Evolutionary conservation across 2,113 vertebrate genomes (phyloP).

Genomic region (Salminus brasiliensis): DNA sequence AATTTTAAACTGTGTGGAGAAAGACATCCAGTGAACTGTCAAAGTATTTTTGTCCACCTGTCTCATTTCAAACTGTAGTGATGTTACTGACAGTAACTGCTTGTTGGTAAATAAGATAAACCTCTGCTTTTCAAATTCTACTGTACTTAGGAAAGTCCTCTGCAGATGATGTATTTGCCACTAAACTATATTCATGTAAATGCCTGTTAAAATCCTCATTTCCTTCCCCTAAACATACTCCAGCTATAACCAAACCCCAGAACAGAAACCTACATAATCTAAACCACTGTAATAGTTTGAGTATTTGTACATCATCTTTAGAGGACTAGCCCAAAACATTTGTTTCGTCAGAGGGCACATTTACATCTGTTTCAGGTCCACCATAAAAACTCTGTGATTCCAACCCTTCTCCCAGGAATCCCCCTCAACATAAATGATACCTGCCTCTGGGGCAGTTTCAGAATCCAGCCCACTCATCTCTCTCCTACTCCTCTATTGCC

Average conservation of each 20-base stretch:
- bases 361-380: background rate
- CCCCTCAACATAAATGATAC: background rate
- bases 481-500: background rate
- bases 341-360: too few relatives aligned
- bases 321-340: too few relatives aligned
- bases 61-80: background rate
- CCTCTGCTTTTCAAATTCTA: background rate
- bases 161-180: too few relatives aligned
- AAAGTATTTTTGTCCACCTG: background rate
- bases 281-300: too few relatives aligned
- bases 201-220: too few relatives aligned
- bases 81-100: background rate
- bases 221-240: too few relatives aligned
- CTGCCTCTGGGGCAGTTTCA: conserved; percentile 6
- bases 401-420: background rate
- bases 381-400: background rate
- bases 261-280: too few relatives aligned
- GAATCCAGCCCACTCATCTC: background rate
- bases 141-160: too few relatives aligned
- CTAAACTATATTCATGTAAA: too few relatives aligned
- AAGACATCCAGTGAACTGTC: background rate
- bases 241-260: too few relatives aligned
- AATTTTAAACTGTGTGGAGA: background rate
- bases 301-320: too few relatives aligned
- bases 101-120: background rate